Conservation (phyloP, 2,888 invertebrate species). For the Dinocampus coccinellae region DNA sequence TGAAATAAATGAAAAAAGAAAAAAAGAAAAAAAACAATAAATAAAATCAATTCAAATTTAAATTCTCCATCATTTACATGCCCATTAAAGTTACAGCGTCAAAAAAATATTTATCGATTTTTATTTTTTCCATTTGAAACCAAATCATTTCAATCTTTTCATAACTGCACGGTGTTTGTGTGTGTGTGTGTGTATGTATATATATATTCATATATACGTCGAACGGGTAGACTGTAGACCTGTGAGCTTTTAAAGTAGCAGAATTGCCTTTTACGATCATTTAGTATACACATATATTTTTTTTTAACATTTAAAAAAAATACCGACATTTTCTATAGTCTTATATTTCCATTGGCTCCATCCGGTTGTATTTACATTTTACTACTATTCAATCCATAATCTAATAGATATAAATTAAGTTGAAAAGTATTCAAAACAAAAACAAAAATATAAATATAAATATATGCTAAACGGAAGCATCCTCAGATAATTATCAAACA, state of each 20-base stretch:
- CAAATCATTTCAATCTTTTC: slow-evolving; percentile 17
- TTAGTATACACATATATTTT: not conserved
- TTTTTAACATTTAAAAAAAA: not conserved
- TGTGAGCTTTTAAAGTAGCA: not conserved
- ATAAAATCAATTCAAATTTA: not conserved
- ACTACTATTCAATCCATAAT: slow-evolving; percentile 24
- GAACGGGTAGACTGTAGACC: not conserved
- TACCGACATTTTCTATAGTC: not conserved
- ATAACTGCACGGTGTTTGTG: slow-evolving; percentile 21
- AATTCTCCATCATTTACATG: slow-evolving; percentile 3
- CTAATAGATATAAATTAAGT: slow-evolving; percentile 40
- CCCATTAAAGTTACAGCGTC: not conserved
- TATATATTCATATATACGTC: too few species aligned
- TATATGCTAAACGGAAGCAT: slow-evolving; percentile 27
- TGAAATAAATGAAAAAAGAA: too few species aligned
- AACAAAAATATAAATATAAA: too few species aligned
- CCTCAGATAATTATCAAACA: slow-evolving; percentile 2
- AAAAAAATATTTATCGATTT: not conserved
- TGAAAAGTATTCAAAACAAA: slow-evolving; percentile 28
- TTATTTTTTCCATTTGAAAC: not conserved
- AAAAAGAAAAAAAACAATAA: too few species aligned
- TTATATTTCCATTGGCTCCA: not conserved
- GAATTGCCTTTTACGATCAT: not conserved
- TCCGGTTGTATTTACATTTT: not conserved
- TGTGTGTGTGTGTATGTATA: not conserved